Evolutionary conservation across 23 tunicate genomes (phyloP), one percentile per base, ranked within the genome.

Genomic region (Clavelina lepadiformis): DNA sequence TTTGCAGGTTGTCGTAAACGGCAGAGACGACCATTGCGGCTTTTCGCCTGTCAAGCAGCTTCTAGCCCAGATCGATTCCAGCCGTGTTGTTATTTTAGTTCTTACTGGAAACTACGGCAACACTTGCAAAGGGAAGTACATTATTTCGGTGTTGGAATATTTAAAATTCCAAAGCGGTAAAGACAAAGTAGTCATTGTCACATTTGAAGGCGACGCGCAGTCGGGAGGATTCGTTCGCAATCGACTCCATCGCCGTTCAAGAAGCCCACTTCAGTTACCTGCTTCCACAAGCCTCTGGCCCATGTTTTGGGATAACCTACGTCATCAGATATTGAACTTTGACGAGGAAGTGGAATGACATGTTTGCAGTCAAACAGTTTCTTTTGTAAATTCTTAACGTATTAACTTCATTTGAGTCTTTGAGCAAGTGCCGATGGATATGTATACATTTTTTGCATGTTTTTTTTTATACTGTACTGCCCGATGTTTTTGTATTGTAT

Each of bases 1-100:
- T 41, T 41, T 41, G 13, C 11, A 41, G 11, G 15, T 41, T 15
- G 49, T 11, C 11, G 49, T 41, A 41, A 15, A 8, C 15, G 49
- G 49, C 11, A 28, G 57, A 5, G 72, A 66, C 57, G 72, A 66
- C 72, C 72, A 66, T 21, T 66, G 72, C 35, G 72, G 72, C 4
- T 24, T 28, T 4, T 23, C 72, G 5, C 72, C 56, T 3, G 56
- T 46, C 22, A 5, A 46, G 7, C 57, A 66, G 30, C 56, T 25
- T 3, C 20, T 66, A n/a, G 15, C 29, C 24, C 46, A 66, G 47
- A 46, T 66, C 3, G 57, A 46, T 29, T 36, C 57, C 7, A 66
- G 72, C 31, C 72, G 72, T 46, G 47, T 46, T 28, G 72, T 66
- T 5, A 46, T 66, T 5, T 35, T 66, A 7, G 35, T 66, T 20